These are phyloP conservation scores for Zaprionus taronus DNA, from an alignment of 1,140 invertebrate species.

Conservation along the genomic window DNA sequence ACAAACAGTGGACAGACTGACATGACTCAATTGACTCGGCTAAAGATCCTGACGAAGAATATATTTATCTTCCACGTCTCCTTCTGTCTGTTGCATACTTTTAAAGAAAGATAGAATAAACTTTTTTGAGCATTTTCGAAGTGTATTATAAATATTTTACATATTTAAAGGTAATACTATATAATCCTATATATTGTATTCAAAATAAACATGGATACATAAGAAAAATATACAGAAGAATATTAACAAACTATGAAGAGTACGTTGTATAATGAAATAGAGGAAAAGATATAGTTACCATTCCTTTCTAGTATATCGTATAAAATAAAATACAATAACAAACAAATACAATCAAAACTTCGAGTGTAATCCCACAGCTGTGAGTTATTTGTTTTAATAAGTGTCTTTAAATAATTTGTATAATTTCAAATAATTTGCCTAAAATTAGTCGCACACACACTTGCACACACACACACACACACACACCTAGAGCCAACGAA, in stretches of 20 bases:
- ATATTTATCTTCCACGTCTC: not conserved
- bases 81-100: no score
- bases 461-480: not conserved
- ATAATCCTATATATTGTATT: no score
- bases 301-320: not conserved
- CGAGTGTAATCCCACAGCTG: not conserved
- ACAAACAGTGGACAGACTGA: no score
- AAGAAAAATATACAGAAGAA: not conserved
- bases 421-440: slow-evolving; percentile 70
- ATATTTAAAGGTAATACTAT: no score
- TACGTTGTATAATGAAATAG: not conserved
- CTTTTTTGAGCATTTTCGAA: no score
- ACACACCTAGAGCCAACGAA: slow-evolving; percentile 14
- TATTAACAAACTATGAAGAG: not conserved
- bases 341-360: not conserved
- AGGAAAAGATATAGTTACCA: no score
- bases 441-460: slow-evolving; percentile 53
- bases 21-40: no score
- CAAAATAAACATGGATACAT: no score
- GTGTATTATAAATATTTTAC: no score
- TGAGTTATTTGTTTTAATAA: slow-evolving; percentile 30
- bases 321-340: not conserved
- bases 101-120: no score
- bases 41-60: not conserved
- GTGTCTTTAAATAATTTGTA: slow-evolving; percentile 54